phyloP scores from a whole-genome alignment of 2,888 invertebrate species.

The Arrhopalites spinosus region DNA sequence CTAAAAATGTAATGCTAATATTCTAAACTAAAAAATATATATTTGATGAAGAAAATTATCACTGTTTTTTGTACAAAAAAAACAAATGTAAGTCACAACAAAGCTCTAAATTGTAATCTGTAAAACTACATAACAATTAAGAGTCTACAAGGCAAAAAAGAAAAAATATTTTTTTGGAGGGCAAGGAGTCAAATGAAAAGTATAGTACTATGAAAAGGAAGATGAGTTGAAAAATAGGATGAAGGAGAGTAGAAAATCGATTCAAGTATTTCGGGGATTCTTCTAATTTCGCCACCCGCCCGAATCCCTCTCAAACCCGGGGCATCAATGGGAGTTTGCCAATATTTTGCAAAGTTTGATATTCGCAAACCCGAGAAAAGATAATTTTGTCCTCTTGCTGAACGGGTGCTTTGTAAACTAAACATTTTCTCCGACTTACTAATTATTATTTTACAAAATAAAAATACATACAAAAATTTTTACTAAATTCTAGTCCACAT shows the following conservation, averaged over 20 bases:
- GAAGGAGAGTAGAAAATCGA: slow-evolving; percentile 34
- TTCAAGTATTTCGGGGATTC: slow-evolving; percentile 24
- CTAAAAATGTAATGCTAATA: too few species aligned
- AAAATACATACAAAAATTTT: too few species aligned
- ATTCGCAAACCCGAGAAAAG: slow-evolving; percentile 27
- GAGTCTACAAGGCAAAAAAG: background rate
- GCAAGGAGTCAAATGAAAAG: background rate
- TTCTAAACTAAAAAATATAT: too few species aligned
- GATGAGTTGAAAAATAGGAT: slow-evolving; percentile 28
- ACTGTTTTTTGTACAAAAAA: too few species aligned
- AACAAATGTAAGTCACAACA: too few species aligned
- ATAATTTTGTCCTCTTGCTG: slow-evolving; percentile 1
- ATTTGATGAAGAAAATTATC: too few species aligned
- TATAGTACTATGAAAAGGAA: slow-evolving; percentile 17
- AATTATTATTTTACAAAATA: too few species aligned
- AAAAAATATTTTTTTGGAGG: background rate
- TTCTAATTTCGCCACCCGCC: slow-evolving; percentile 14
- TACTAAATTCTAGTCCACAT: too few species aligned
- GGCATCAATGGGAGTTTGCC: slow-evolving; percentile 32
- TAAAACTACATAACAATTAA: too few species aligned
- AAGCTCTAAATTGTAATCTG: too few species aligned
- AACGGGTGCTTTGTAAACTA: background rate
- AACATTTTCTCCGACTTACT: background rate
- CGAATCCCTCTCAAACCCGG: background rate
- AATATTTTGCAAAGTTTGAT: slow-evolving; percentile 19